phyloP scores from a whole-genome alignment of 2,888 invertebrate species.

The Lumbricus terrestris region DNA sequence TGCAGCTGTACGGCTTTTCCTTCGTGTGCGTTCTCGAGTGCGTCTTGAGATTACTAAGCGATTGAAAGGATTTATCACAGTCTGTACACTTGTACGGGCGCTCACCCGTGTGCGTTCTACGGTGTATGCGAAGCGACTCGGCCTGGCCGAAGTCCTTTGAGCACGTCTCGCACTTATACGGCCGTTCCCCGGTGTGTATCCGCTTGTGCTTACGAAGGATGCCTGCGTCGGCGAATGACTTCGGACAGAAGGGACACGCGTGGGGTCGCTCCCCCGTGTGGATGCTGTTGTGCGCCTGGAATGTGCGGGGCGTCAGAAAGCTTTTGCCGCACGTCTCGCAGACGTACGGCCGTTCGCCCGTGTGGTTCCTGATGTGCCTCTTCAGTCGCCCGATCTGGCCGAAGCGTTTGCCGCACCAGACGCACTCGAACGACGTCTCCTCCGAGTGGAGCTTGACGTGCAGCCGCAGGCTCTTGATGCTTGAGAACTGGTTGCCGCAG shows the following conservation, averaged over 20 bases:
- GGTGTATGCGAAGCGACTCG: background rate
- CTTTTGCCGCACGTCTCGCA: conserved; percentile 4
- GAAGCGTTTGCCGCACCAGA: background rate
- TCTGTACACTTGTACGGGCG: background rate
- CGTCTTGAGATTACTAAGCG: background rate
- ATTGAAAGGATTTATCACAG: background rate
- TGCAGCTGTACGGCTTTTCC: background rate
- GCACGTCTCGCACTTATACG: background rate
- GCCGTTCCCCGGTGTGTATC: background rate
- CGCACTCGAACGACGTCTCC: background rate
- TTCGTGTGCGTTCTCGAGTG: background rate
- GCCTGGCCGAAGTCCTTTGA: background rate
- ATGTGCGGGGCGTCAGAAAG: background rate
- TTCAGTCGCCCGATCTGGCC: background rate
- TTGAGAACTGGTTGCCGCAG: background rate
- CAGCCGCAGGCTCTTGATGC: background rate
- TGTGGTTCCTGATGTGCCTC: background rate
- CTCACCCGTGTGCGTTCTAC: background rate
- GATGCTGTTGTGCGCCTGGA: background rate
- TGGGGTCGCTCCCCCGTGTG: background rate
- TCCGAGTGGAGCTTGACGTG: background rate
- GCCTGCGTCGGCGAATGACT: background rate
- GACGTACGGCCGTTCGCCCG: background rate
- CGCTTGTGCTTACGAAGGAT: background rate
- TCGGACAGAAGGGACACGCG: background rate